Conservation (phyloP, 2,888 invertebrate genomes). For the Microctonus hyperodae region DNA sequence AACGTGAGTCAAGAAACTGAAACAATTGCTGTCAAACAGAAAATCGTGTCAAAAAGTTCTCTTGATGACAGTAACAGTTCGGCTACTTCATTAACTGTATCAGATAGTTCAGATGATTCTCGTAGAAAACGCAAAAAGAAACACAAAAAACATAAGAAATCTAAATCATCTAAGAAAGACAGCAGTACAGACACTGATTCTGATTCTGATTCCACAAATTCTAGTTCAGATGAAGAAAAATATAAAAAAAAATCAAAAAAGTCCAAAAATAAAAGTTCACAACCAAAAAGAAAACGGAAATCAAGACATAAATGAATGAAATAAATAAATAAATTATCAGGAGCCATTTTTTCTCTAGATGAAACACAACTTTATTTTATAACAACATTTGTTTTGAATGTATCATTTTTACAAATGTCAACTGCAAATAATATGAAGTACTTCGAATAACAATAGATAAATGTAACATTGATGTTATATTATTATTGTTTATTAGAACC, state of each 20-base stretch:
- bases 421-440: no score
- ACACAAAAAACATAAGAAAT: constrained; percentile 69
- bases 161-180: constrained; percentile 66
- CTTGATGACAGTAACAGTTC: constrained; percentile 65
- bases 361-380: no score
- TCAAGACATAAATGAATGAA: constrained; percentile 69
- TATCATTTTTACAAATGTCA: no score
- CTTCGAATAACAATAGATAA: no score
- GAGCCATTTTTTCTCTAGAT: no score
- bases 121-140: constrained; percentile 69
- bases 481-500: no score
- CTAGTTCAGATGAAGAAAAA: constrained; percentile 72
- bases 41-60: constrained; percentile 64
- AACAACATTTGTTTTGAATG: no score
- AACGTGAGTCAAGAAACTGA: constrained; percentile 49
- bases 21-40: constrained; percentile 41
- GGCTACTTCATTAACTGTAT: constrained; percentile 64
- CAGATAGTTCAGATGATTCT: constrained; percentile 63
- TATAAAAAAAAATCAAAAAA: constrained; percentile 71
- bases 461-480: no score
- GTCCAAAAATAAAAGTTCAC: constrained; percentile 74
- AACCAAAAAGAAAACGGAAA: constrained; percentile 78
- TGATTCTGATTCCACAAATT: constrained; percentile 69
- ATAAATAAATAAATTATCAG: no score
- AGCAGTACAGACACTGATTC: constrained; percentile 71